phyloP scores from a whole-genome alignment of 2,888 invertebrate species.

The Syrista parreyssii region DNA sequence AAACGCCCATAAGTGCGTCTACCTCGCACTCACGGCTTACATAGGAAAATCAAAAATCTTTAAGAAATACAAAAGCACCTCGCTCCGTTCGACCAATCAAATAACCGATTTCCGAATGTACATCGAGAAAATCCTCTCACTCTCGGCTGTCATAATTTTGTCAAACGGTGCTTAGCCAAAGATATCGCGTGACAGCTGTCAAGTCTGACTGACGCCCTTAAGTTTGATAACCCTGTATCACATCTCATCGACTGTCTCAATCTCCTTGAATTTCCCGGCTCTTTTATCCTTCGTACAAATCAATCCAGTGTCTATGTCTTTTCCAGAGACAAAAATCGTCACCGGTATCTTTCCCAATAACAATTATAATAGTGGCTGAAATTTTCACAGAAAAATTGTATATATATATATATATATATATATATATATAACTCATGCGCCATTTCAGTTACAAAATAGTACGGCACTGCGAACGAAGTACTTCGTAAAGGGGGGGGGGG shows the following conservation, averaged over 20 bases:
- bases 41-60: background rate
- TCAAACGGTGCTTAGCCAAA: background rate
- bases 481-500: background rate
- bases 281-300: background rate
- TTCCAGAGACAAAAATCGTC: background rate
- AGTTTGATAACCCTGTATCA: background rate
- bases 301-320: background rate
- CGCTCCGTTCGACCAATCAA: background rate
- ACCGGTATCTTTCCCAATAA: background rate
- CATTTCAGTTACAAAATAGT: background rate
- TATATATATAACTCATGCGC: background rate
- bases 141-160: background rate
- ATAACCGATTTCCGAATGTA: background rate
- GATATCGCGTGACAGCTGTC: background rate
- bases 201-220: background rate
- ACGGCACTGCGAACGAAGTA: background rate
- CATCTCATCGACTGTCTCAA: background rate
- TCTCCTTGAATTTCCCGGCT: background rate
- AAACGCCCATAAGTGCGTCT: background rate
- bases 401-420: too few species aligned
- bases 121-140: background rate
- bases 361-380: background rate
- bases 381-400: background rate
- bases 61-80: background rate
- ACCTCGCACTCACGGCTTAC: background rate